These are phyloP conservation scores for Sturnus vulgaris DNA, from an alignment of 2,113 vertebrate species.

Conservation along the genomic window DNA sequence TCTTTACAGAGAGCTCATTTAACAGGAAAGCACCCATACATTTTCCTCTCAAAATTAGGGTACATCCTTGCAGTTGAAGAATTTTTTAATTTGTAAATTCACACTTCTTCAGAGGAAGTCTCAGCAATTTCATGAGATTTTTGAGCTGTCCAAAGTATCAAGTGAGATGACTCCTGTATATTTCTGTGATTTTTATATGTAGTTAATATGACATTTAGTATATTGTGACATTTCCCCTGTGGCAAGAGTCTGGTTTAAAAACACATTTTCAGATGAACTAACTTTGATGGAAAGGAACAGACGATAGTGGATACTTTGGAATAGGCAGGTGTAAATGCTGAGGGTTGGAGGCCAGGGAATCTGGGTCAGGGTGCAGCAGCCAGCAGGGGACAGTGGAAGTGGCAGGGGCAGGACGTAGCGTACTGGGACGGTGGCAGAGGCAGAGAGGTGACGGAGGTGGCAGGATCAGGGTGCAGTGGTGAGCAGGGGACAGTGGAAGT, in stretches of 20 bases:
- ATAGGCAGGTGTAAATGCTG: not conserved
- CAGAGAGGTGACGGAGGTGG: not conserved
- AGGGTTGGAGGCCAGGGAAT: not conserved
- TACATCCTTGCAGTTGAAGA: not conserved
- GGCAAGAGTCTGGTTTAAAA: not conserved
- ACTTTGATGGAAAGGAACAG: not conserved
- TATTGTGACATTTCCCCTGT: not conserved
- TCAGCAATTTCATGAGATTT: not conserved
- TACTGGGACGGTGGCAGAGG: not conserved
- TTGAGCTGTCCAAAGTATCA: not conserved
- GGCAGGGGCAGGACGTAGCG: not conserved
- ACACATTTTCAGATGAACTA: not conserved
- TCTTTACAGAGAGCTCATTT: not conserved
- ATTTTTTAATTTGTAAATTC: not conserved
- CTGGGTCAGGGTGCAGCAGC: not conserved
- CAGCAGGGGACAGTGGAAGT: not conserved
- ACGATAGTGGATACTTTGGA: no score
- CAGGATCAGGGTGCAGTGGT: accelerated
- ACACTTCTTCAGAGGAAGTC: not conserved
- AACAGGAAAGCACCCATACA: not conserved
- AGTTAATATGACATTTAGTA: not conserved
- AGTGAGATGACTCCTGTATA: accelerated
- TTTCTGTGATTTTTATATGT: not conserved
- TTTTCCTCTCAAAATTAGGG: not conserved
- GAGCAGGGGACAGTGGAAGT: not conserved